phyloP scores from a whole-genome alignment of 2,113 vertebrate species.

The Empidonax traillii region DNA sequence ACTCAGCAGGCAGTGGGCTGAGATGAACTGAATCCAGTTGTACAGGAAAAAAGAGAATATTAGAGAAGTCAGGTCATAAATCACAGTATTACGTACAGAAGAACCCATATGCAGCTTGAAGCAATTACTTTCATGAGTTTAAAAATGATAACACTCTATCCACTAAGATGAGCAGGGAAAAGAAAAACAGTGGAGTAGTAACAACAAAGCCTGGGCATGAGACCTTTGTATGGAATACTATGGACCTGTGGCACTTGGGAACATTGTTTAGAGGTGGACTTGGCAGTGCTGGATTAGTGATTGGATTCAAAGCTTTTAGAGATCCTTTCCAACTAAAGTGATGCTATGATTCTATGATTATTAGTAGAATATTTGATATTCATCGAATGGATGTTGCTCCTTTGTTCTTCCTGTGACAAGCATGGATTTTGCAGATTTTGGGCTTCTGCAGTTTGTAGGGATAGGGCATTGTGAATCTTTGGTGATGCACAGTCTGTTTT shows the following conservation, averaged over 20 bases:
- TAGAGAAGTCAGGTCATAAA: background rate
- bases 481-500: background rate
- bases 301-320: background rate
- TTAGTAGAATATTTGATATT: background rate
- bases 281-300: background rate
- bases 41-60: background rate
- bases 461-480: background rate
- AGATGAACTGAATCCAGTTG: background rate
- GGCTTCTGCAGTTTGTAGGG: background rate
- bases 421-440: background rate
- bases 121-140: background rate
- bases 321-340: background rate
- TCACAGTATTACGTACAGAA: background rate
- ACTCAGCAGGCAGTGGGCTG: background rate
- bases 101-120: background rate
- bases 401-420: accelerated
- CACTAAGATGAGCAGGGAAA: background rate
- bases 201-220: background rate
- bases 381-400: background rate
- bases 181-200: background rate
- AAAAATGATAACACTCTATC: background rate
- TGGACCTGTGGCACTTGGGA: background rate
- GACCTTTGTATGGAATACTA: background rate
- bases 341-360: background rate
- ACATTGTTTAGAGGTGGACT: background rate